phyloP scores from a whole-genome alignment of 2,888 invertebrate genomes.

The Timema cristinae region DNA sequence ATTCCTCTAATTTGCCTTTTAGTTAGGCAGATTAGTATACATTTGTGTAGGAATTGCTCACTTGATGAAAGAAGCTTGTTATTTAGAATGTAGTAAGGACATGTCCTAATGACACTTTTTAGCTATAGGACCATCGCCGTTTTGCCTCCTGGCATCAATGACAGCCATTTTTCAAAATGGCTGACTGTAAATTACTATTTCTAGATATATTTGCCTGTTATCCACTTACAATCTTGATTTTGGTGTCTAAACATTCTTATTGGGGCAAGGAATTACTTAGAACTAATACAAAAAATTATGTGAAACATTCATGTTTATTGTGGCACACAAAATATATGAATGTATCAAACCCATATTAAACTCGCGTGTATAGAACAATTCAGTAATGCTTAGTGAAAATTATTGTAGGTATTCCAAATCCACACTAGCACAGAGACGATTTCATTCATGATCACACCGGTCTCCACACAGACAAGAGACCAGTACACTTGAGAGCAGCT shows the following conservation, averaged over 20 bases:
- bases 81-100: neutral
- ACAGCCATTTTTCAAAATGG: constrained; percentile 1
- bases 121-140: constrained; percentile 1
- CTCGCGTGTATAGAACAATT: neutral
- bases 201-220: neutral
- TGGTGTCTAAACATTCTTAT: neutral
- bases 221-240: neutral
- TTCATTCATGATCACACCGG: neutral
- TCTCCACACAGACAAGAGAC: neutral
- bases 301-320: no score
- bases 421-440: no score
- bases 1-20: no score
- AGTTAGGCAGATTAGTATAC: neutral
- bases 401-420: neutral
- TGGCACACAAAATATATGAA: no score
- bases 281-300: neutral
- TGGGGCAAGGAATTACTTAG: neutral
- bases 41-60: neutral
- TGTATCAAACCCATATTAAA: no score
- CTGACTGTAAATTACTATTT: neutral
- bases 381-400: neutral
- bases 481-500: neutral
- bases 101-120: neutral
- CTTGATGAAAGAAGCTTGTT: neutral
- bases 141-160: constrained; percentile 1